Evolutionary conservation across 2,797 vertebrate species (phyloP), one percentile per base, ranked within the genome.

Genomic region (Manis crassicaudata): DNA sequence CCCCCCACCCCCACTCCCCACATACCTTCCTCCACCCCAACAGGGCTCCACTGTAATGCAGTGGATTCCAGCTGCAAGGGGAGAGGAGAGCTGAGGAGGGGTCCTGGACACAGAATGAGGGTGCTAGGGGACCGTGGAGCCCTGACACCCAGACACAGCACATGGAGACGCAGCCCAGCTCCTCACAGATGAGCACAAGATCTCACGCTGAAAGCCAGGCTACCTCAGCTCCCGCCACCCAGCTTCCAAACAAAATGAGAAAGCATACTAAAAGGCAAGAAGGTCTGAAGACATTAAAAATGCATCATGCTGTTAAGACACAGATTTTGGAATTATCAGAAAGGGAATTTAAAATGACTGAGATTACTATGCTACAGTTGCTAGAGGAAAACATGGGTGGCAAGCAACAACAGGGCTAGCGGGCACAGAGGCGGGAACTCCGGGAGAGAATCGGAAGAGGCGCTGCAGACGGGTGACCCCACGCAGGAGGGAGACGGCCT

Each of bases 311-410:
- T 12, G 8, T 27, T 14, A 14, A 2, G 29, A 35, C 50, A 54
- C 52, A 20, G 72, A 23, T 16, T 76, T 58, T 10, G 58, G 87
- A 32, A n/a, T 40, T 6, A 32, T 5, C 62, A n/a, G 50, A 54
- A 52, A 54, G 52, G 7, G 40, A 16, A 29, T 23, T 17, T 7
- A 52, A 54, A 32, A n/a, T 9, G 68, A 54, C 46, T 54, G 67
- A 6, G 67, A 23, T 40, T 4, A 16, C 7, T 1, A 11, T 0
- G 14, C 16, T 2, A 18, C 12, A 2, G 54, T 25, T n/a, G 21
- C 32, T 17, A 7, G 32, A 2, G 67, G 52, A 21, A 80, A 43
- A 4, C 27, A 7, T 3, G 16, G 65, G 4, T 27, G 7, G 3
- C 25, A 5, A 21, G 6, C 32, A 50, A 18, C 17, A 46, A 50